Evolutionary conservation across 1,140 invertebrate species (phyloP).

Genomic region (honey bee (Apis mellifera)): Amel_HAv3.1 CM009932.2:8969001-8969500

Average conservation of each 20-base stretch:
- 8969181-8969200: background rate
- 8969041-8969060: background rate
- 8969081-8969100: no score
- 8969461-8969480: no score
- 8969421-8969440: background rate
- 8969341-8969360: slow-evolving; percentile 32
- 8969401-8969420: slow-evolving; percentile 34
- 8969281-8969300: slow-evolving; percentile 44
- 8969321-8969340: slow-evolving; percentile 40
- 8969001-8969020: background rate
- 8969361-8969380: slow-evolving; percentile 43
- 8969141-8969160: background rate
- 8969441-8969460: background rate
- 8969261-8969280: slow-evolving; percentile 35
- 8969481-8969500: background rate
- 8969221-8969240: background rate
- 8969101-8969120: background rate
- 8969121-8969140: background rate
- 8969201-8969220: background rate
- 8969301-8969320: slow-evolving; percentile 54
- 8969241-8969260: slow-evolving; percentile 22
- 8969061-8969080: background rate
- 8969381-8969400: slow-evolving; percentile 22
- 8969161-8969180: background rate
- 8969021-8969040: no score